These are phyloP conservation scores for Arbacia lixula DNA, from an alignment of 53 echinoderm and acorn worm species.

Conservation along the genomic window DNA sequence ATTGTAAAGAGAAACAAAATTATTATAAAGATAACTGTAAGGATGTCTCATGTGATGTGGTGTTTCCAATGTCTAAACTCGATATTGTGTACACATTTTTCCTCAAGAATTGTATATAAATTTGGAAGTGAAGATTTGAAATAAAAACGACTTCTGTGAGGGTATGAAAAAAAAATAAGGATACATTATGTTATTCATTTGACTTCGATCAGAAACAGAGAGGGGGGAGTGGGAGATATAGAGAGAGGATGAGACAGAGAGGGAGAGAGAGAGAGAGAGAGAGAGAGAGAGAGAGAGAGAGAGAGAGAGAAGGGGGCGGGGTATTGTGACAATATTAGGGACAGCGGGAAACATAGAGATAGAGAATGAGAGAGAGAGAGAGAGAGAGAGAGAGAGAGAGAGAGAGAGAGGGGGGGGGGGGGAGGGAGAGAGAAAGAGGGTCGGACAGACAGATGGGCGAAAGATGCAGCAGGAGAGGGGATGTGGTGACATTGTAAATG, in stretches of 20 bases:
- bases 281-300: not conserved
- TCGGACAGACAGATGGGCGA: not conserved
- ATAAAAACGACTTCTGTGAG: constrained; percentile 55
- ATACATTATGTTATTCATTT: not conserved
- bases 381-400: not conserved
- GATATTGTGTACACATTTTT: constrained; percentile 52
- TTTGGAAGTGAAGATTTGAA: constrained; percentile 63
- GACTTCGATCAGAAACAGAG: not conserved
- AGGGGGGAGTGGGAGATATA: not conserved
- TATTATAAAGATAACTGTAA: constrained; percentile 29
- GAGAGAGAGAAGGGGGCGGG: not conserved
- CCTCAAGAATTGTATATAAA: constrained; percentile 55
- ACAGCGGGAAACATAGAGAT: not conserved
- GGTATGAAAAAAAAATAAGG: constrained; percentile 16
- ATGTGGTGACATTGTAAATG: no score
- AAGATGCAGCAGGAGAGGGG: not conserved
- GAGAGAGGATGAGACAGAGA: not conserved
- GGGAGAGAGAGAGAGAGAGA: not conserved
- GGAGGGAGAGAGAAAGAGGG: not conserved
- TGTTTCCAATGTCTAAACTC: no score
- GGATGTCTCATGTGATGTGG: constrained; percentile 19
- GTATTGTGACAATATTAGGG: not conserved
- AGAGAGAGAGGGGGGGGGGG: not conserved
- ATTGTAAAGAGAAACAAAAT: constrained; percentile 19
- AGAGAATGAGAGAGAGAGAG: not conserved